A percentile compares a stretch with the other conserved stretches of the same genome.
These are phyloP conservation scores for Athalia circularis DNA, from an alignment of 2,888 invertebrate species.

Conservation along the genomic window DNA sequence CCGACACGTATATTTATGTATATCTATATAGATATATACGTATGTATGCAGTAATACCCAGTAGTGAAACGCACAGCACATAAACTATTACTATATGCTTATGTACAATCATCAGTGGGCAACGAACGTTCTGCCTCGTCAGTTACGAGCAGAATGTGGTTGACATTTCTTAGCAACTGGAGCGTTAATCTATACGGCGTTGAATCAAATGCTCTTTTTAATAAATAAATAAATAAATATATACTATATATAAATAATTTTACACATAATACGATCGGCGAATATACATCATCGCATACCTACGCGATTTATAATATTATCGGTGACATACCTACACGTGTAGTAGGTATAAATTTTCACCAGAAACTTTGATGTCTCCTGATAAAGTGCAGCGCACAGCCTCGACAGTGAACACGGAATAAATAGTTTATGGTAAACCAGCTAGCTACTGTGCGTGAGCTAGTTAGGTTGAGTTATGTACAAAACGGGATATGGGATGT, in stretches of 20 bases:
- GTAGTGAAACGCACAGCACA: too few relatives aligned
- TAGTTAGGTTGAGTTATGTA: not conserved
- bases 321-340: too few relatives aligned
- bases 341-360: too few relatives aligned
- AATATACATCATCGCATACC: too few relatives aligned
- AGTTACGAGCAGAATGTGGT: conserved; percentile 50
- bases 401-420: conserved; percentile 25
- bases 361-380: not conserved
- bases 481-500: not conserved
- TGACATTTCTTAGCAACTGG: conserved; percentile 63
- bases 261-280: too few relatives aligned
- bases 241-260: not conserved
- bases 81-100: too few relatives aligned
- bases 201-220: conserved; percentile 7
- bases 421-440: not conserved
- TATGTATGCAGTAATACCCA: not conserved
- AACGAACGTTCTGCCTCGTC: conserved; percentile 10
- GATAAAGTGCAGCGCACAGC: not conserved
- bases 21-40: not conserved
- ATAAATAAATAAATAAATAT: not conserved
- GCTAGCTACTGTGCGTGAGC: too few relatives aligned
- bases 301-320: too few relatives aligned
- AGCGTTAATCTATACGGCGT: conserved; percentile 53
- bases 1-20: not conserved
- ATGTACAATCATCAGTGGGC: not conserved